Evolutionary conservation across 2,888 invertebrate species (phyloP).

Genomic region (Eudasyphora cyanicolor): DNA sequence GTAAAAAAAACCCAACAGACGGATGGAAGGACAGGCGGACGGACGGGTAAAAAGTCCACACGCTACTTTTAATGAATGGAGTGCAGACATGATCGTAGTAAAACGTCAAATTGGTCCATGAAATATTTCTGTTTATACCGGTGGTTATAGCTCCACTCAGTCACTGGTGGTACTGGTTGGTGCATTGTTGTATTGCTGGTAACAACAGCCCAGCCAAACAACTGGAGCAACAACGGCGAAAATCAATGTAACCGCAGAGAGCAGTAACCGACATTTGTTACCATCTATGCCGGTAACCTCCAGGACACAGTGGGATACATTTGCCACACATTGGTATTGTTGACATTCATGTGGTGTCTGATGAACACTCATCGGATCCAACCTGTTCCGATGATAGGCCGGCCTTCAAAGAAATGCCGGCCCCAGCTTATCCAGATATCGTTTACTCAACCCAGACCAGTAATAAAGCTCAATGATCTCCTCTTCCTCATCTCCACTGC

Average conservation of each 20-base stretch:
- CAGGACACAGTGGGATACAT: not conserved
- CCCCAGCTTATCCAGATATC: too few relatives aligned
- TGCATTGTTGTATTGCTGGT: conserved; percentile 9
- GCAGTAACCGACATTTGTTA: not conserved
- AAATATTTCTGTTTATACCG: conserved; percentile 32
- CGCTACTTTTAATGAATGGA: conserved; percentile 51
- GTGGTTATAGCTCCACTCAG: not conserved
- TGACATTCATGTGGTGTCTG: too few relatives aligned
- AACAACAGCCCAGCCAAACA: conserved; percentile 32
- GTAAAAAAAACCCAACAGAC: not conserved
- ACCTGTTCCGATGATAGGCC: too few relatives aligned
- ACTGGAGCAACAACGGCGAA: not conserved
- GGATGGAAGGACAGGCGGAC: not conserved
- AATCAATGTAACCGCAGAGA: not conserved
- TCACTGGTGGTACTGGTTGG: too few relatives aligned
- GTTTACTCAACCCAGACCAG: too few relatives aligned
- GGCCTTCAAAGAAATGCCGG: too few relatives aligned
- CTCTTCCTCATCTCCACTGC: too few relatives aligned
- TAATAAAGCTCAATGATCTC: too few relatives aligned
- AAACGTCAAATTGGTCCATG: conserved; percentile 44
- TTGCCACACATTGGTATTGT: too few relatives aligned
- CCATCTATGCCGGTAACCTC: not conserved
- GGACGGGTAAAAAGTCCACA: conserved; percentile 41
- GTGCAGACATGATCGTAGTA: conserved; percentile 48
- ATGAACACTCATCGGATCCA: too few relatives aligned